Conservation (phyloP, 2,888 invertebrate genomes). For the Ormyrus rosae region DNA sequence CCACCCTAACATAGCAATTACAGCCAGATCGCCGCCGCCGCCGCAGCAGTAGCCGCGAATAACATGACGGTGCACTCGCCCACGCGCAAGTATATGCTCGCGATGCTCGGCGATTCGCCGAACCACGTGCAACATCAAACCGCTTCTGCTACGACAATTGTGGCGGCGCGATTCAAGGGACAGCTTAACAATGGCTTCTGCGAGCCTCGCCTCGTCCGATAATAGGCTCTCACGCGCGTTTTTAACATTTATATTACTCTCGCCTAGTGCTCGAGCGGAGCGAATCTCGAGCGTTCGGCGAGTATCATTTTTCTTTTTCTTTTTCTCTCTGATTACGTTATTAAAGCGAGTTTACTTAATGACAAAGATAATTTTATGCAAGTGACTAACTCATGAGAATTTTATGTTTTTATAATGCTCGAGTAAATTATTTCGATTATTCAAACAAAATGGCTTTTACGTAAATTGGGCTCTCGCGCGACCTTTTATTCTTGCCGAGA, state of each 20-base stretch:
- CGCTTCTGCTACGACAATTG: slow-evolving; percentile 39
- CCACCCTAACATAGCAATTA: slow-evolving; percentile 87
- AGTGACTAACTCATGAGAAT: neutral
- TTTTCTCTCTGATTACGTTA: slow-evolving; percentile 28
- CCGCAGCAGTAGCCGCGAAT: slow-evolving; percentile 34
- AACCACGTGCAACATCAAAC: slow-evolving; percentile 70
- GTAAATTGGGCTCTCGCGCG: slow-evolving; percentile 1
- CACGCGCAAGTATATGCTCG: slow-evolving; percentile 73
- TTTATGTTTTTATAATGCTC: slow-evolving; percentile 35
- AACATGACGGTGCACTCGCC: slow-evolving; percentile 67
- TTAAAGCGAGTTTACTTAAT: slow-evolving; percentile 50
- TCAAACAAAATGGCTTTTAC: slow-evolving; percentile 9
- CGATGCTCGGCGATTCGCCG: slow-evolving; percentile 72
- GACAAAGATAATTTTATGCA: neutral
- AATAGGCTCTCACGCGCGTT: slow-evolving; percentile 25
- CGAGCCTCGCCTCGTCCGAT: slow-evolving; percentile 54
- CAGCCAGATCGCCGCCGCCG: slow-evolving; percentile 30
- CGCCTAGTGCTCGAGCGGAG: slow-evolving; percentile 31
- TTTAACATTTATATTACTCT: neutral
- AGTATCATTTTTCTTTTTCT: slow-evolving; percentile 17
- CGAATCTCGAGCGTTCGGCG: slow-evolving; percentile 32
- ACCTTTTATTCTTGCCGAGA: slow-evolving; percentile 30
- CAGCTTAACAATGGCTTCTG: slow-evolving; percentile 52
- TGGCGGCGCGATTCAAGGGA: slow-evolving; percentile 42
- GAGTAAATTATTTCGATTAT: neutral